Evolutionary conservation across 2,113 vertebrate species (phyloP).

Genomic region (Rallus limicola): DNA sequence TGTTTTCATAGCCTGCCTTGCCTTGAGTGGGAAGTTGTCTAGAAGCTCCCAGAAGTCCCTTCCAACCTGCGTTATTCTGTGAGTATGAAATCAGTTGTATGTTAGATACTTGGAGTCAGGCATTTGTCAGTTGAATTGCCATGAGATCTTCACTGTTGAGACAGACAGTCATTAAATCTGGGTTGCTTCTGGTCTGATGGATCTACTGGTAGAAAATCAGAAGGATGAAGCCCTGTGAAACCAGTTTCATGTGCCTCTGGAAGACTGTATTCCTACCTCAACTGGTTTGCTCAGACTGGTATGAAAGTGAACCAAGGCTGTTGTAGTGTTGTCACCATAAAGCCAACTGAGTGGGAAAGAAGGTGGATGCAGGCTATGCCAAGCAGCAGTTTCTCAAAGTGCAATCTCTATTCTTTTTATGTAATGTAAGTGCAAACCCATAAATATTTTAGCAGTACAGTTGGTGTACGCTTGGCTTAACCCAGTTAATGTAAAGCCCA

Average conservation of each 20-base stretch:
- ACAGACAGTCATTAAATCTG: neutral
- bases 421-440: neutral
- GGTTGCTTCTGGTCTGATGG: neutral
- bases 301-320: neutral
- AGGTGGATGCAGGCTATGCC: neutral
- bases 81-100: neutral
- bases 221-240: neutral
- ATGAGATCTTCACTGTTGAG: neutral
- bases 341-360: neutral
- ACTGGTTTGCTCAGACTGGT: neutral
- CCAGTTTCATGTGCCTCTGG: neutral
- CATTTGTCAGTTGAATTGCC: neutral
- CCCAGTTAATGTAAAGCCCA: neutral
- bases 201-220: neutral
- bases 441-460: conserved; percentile 31
- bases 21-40: neutral
- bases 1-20: neutral
- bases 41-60: neutral
- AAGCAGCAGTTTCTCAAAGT: neutral
- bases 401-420: neutral
- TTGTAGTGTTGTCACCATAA: neutral
- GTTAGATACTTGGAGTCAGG: neutral
- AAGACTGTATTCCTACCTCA: neutral
- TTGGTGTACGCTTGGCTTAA: neutral
- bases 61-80: neutral